phyloP scores from a whole-genome alignment of 2,888 invertebrate genomes.

The Dolichomitus sp. region DNA sequence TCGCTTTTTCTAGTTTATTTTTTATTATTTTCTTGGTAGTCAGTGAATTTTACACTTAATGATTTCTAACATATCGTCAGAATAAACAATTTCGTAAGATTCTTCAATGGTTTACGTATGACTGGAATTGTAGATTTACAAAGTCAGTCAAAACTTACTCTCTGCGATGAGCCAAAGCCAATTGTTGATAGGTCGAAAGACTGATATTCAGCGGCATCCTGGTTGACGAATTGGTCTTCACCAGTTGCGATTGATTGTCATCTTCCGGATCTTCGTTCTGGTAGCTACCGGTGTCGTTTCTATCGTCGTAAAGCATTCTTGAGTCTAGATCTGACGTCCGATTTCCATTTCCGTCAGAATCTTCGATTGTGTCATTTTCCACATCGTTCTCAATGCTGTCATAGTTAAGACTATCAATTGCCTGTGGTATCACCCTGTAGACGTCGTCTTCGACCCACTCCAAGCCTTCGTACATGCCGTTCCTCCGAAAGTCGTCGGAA shows the following conservation, averaged over 20 bases:
- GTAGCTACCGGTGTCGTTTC: conserved; percentile 72
- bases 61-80: neutral
- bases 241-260: conserved; percentile 55
- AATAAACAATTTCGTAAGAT: neutral
- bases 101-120: neutral
- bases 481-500: conserved; percentile 1
- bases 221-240: conserved; percentile 65
- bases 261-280: conserved; percentile 68
- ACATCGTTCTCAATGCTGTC: conserved; percentile 68
- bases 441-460: conserved; percentile 84
- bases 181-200: conserved; percentile 77
- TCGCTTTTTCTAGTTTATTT: no score
- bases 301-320: conserved; percentile 48
- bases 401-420: conserved; percentile 75
- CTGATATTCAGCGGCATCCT: conserved; percentile 72
- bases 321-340: conserved; percentile 3
- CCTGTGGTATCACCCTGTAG: conserved; percentile 82
- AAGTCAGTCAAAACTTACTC: conserved; percentile 76
- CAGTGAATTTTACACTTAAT: neutral
- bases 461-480: conserved; percentile 81
- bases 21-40: neutral
- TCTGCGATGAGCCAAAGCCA: conserved; percentile 78
- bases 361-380: conserved; percentile 71
- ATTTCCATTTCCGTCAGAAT: conserved; percentile 55
- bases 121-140: neutral